These are phyloP conservation scores for Panonychus citri DNA, from an alignment of 1,140 invertebrate genomes.

Conservation along the genomic window DNA sequence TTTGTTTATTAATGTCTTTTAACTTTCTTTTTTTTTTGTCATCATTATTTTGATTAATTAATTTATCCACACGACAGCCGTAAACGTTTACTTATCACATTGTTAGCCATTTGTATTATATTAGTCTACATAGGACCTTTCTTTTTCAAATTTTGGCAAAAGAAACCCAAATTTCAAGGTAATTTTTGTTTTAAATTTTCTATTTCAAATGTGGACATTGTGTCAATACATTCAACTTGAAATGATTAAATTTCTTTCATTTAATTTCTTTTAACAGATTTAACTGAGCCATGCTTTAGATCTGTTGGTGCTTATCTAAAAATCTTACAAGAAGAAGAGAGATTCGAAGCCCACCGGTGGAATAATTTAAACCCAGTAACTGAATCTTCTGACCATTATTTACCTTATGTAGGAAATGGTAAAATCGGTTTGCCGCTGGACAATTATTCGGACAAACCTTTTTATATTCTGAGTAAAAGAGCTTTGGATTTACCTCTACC, in stretches of 20 bases:
- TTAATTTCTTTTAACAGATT: neutral
- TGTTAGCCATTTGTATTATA: conserved; percentile 1
- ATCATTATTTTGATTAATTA: neutral
- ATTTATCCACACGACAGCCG: neutral
- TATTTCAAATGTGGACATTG: neutral
- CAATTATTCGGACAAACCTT: conserved; percentile 17
- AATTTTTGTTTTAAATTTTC: neutral
- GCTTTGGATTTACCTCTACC: conserved; percentile 41
- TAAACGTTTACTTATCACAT: neutral
- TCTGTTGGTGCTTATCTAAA: too few species aligned
- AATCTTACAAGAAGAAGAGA: neutral
- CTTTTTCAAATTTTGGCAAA: neutral
- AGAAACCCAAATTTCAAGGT: neutral
- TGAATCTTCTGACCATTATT: conserved; percentile 31
- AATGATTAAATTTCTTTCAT: too few species aligned
- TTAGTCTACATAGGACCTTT: neutral
- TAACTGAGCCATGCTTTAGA: neutral
- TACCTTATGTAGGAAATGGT: conserved; percentile 22
- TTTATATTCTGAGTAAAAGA: conserved; percentile 30
- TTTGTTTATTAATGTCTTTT: too few species aligned
- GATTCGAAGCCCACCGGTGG: neutral
- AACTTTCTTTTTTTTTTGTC: too few species aligned
- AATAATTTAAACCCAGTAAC: neutral
- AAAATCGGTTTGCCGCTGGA: conserved; percentile 17
- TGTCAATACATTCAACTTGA: too few species aligned